Percentiles rank a stretch among this genome's conserved stretches.
Conservation (phyloP, 2,113 vertebrate genomes). For the Onychostruthus taczanowskii region DNA sequence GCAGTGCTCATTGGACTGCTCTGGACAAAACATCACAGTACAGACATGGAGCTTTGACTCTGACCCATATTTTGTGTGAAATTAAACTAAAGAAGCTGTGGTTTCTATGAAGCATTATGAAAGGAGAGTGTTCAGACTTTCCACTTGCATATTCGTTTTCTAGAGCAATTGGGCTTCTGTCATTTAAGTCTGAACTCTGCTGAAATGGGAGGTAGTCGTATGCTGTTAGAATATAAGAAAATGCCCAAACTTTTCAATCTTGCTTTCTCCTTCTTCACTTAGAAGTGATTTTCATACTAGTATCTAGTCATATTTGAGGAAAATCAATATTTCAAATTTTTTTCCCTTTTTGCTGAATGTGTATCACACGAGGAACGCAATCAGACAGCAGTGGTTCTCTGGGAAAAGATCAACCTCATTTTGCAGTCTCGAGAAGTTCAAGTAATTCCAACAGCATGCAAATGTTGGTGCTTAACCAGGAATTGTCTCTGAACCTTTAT, state of each 20-base stretch:
- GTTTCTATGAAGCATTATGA: background rate
- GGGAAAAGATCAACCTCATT: background rate
- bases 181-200: background rate
- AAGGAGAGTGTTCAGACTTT: background rate
- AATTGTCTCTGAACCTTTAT: constrained; percentile 37
- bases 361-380: background rate
- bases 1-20: background rate
- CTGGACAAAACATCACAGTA: background rate
- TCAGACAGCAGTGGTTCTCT: background rate
- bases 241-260: background rate
- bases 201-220: background rate
- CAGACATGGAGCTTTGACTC: background rate
- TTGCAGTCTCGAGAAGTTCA: background rate
- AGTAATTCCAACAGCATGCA: constrained; percentile 9
- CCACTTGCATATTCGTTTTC: background rate
- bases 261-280: background rate
- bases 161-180: background rate
- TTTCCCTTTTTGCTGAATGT: background rate
- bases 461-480: constrained; percentile 18
- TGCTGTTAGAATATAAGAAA: background rate
- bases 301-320: background rate
- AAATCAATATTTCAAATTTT: background rate
- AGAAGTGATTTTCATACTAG: background rate
- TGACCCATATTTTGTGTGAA: background rate
- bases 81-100: background rate